A percentile compares a stretch with the other conserved stretches of the same genome.
phyloP scores from a whole-genome alignment of 1,140 invertebrate species.

The Pentalonia nigronervosa region DNA sequence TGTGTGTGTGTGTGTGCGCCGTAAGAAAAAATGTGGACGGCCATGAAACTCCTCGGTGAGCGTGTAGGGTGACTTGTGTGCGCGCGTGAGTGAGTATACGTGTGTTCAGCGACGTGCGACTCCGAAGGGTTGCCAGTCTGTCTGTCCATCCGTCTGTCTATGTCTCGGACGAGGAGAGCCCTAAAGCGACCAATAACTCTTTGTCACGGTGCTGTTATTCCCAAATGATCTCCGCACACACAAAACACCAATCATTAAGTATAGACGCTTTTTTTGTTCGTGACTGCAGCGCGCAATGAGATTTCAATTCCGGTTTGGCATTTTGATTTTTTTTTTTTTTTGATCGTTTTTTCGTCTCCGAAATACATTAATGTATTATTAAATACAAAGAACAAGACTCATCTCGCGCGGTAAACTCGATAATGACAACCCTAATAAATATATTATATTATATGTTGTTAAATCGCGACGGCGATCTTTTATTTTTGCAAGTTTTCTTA shows the following conservation, averaged over 20 bases:
- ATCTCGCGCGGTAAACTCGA: too few species aligned
- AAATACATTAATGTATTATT: neutral
- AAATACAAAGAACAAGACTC: neutral
- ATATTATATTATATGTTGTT: too few species aligned
- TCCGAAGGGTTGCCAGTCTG: constrained; percentile 19
- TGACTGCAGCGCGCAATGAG: neutral
- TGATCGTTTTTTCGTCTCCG: neutral
- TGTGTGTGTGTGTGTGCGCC: neutral
- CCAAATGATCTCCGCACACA: neutral
- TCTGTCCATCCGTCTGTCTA: neutral
- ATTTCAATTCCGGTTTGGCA: constrained; percentile 30
- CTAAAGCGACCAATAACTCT: constrained; percentile 36
- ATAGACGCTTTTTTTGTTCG: neutral
- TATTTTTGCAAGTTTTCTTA: neutral
- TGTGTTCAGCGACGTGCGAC: constrained; percentile 16
- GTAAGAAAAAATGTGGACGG: constrained; percentile 30
- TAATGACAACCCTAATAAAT: too few species aligned
- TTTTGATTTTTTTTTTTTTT: neutral
- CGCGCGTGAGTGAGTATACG: neutral
- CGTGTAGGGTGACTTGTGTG: neutral
- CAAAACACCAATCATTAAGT: neutral
- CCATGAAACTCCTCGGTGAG: constrained; percentile 18
- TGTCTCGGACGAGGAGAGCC: neutral
- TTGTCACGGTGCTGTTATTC: constrained; percentile 33
- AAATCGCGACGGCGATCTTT: neutral